Base-by-base conservation (phyloP, 2,888 invertebrate species). In the Dynastes hyllus region DNA sequence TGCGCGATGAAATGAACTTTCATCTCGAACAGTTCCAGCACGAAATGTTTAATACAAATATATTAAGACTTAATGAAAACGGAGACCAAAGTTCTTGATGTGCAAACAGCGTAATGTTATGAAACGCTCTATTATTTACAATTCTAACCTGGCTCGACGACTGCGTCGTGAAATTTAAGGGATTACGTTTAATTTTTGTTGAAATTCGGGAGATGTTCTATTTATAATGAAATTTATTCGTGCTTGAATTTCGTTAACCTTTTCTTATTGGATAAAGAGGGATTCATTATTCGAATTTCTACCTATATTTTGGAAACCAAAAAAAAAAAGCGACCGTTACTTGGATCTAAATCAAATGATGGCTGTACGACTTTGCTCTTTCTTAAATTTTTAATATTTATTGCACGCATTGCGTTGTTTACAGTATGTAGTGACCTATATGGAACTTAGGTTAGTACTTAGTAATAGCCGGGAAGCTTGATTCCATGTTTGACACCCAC, bases 31-130 rank as follows among this genome's bases (percentile, higher is more conserved):
- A 76, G 78, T 76, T 71, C 75, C 77, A 55, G 16, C 70, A 70
- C 77, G 79, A 77, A 76, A 58, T 65, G 73, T 78, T 80, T 79
- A 80, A 78, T 78, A 80, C 79, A 81, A 80, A 81, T 80, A 73
- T 78, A 80, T 81, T 79, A 81, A 78, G 78, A 78, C 80, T 81
- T 80, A 81, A 81, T 81, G 78, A 79, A 81, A 79, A 79, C 73
- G 77, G 75, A 73, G 79, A 80, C 73, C 73, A 22, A 45, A 75
- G 16, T 16, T 61, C 50, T 11, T n/a, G 61, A 75, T 75, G 73
- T 75, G 61, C 40, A 73, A 75, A 61, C 73, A 45, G 22, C 73
- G 73, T 45, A 13, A 37, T 22, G 61, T 75, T 75, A 75, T 75
- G 73, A 75, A 75, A 75, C 40, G 58, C 37, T 75, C 32, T 61